A percentile compares a stretch with the other conserved stretches of the same genome.
These are phyloP conservation scores for Zoroaster sp. DNA, from an alignment of 53 echinoderm and acorn worm species.

Conservation along the genomic window DNA sequence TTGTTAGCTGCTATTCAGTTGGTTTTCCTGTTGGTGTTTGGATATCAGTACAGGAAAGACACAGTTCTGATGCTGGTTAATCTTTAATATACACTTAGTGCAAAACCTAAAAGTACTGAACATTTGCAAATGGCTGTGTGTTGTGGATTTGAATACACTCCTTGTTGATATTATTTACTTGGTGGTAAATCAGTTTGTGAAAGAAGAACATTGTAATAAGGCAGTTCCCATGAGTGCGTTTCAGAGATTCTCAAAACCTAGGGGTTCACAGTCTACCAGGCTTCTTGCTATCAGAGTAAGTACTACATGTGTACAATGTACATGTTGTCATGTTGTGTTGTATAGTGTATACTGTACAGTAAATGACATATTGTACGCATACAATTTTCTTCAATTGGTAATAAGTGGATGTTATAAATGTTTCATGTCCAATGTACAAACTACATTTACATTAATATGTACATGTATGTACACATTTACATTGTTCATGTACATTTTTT, in stretches of 20 bases:
- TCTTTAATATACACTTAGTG: too few species aligned
- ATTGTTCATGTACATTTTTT: too few species aligned
- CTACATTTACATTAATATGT: background rate
- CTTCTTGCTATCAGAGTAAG: slow-evolving; percentile 40
- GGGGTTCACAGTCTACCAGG: slow-evolving; percentile 10
- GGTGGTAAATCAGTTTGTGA: background rate
- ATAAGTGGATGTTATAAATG: too few species aligned
- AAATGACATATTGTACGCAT: too few species aligned
- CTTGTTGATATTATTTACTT: background rate
- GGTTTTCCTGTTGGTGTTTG: background rate
- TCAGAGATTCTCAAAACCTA: slow-evolving; percentile 26
- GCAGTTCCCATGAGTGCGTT: slow-evolving; percentile 27
- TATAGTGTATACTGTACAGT: background rate
- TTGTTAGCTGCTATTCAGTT: background rate
- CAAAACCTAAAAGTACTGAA: too few species aligned
- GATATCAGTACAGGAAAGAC: background rate
- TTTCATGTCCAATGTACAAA: too few species aligned
- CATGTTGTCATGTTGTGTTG: background rate
- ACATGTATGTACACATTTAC: background rate
- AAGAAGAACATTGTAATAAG: background rate
- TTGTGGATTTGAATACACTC: background rate
- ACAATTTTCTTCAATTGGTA: too few species aligned
- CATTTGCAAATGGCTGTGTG: background rate
- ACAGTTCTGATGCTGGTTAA: background rate
- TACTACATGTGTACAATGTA: background rate